Evolutionary conservation across 1,140 invertebrate species (phyloP), one percentile per base, ranked within the genome.

Genomic region (Phymorhynchus buccinoides): DNA sequence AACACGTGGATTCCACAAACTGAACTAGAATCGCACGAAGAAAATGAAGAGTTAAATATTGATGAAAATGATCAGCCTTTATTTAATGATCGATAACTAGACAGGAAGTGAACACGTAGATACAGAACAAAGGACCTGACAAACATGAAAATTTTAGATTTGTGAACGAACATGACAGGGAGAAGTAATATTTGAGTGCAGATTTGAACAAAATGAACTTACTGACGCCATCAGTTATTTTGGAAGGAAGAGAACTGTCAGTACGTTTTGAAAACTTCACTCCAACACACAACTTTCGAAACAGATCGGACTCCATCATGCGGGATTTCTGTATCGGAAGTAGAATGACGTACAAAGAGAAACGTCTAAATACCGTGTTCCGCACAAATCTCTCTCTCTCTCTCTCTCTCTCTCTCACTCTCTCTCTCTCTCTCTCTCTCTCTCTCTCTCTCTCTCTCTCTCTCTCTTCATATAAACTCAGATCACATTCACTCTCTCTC

Each of bases 201-300:
- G 48, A 52, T 52, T 22, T 12, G 48, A 7, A 52, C 22, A 22
- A 52, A 22, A 52, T 52, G 48, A 35, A 35, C 30, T 35, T 37
- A 71, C 30, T 12, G 7, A 71, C 7, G 35, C 2, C 30, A 32
- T 35, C 30, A 37, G 3, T 9, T 9, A 6, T 7, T 35, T 32
- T 9, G 68, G 68, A 7, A 35, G 66, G 68, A 9, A 32, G 12
- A 35, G 68, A 37, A 14, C n/a, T 66, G 7, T 66, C n/a, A 0
- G 27, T 27, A 9, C n/a, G 22, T 62, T 62, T 62, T 62, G 56
- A 22, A 37, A 71, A 71, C 35, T 71, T 71, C 30, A 71, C 68
- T 12, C 68, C 68, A 71, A 71, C 32, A 71, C 68, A 71, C 27
- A 71, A 71, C 68, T 71, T 71, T 71, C 30, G 68, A 71, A 71